phyloP scores from a whole-genome alignment of 2,113 vertebrate species.

The Saiga tatarica region DNA sequence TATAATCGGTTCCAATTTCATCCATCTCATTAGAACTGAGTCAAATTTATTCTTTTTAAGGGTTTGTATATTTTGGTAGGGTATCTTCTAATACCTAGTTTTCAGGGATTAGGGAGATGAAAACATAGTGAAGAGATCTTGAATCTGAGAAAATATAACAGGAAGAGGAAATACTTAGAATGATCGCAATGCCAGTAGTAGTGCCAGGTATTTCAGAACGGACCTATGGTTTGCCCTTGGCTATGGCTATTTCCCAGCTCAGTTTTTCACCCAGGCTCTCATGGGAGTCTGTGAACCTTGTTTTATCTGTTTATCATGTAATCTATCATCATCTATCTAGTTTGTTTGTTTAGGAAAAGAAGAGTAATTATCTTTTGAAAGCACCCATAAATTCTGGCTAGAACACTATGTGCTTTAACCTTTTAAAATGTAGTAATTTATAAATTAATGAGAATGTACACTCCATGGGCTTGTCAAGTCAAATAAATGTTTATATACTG shows the following conservation, averaged over 20 bases:
- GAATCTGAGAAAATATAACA: background rate
- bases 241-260: background rate
- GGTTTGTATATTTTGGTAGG: background rate
- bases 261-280: background rate
- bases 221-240: background rate
- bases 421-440: slow-evolving; percentile 23
- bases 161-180: background rate
- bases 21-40: no score
- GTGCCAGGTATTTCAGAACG: background rate
- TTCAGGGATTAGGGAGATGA: background rate
- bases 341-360: background rate
- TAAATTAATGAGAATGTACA: background rate
- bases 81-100: background rate
- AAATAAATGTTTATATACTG: background rate
- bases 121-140: background rate
- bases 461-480: background rate
- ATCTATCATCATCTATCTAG: background rate
- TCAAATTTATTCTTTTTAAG: no score
- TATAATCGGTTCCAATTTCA: no score
- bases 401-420: background rate
- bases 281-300: background rate
- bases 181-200: background rate
- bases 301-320: background rate
- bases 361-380: background rate
- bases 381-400: background rate